phyloP scores from a whole-genome alignment of 2,797 vertebrate species.

The Ctenopoma kingsleyae region DNA sequence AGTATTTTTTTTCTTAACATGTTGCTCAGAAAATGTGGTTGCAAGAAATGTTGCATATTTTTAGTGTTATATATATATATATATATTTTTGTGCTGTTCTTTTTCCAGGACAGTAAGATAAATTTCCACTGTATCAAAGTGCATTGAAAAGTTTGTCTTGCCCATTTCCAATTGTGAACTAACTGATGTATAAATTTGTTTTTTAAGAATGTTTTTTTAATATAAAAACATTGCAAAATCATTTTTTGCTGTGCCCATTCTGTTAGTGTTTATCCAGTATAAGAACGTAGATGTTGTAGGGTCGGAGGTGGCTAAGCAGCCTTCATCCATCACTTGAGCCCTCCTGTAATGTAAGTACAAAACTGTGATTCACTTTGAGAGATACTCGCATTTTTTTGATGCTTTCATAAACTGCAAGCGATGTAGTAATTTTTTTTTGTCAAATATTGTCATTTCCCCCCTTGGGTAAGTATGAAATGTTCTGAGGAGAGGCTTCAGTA shows the following conservation, averaged over 20 bases:
- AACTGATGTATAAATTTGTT: constrained; percentile 89
- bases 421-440: constrained; percentile 70
- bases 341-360: constrained; percentile 99
- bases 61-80: constrained; percentile 64
- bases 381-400: constrained; percentile 68
- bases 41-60: constrained; percentile 80
- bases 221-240: constrained; percentile 88
- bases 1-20: constrained; percentile 63
- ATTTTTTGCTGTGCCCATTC: constrained; percentile 87
- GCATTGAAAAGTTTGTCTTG: constrained; percentile 80
- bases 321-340: constrained; percentile 94
- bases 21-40: constrained; percentile 75
- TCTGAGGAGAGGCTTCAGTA: constrained; percentile 61
- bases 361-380: constrained; percentile 84
- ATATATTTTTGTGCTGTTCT: constrained; percentile 76
- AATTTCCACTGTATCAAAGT: constrained; percentile 77
- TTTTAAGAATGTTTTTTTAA: constrained; percentile 85
- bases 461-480: constrained; percentile 87
- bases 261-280: constrained; percentile 94
- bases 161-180: constrained; percentile 76
- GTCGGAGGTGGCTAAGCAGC: constrained; percentile 94
- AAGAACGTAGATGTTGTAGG: constrained; percentile 93
- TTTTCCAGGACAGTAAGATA: constrained; percentile 85
- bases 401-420: constrained; percentile 74
- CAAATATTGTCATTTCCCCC: constrained; percentile 69